Evolutionary conservation across 2,113 vertebrate genomes (phyloP), one percentile per base, ranked within the genome.

Genomic region (Lates calcarifer): DNA sequence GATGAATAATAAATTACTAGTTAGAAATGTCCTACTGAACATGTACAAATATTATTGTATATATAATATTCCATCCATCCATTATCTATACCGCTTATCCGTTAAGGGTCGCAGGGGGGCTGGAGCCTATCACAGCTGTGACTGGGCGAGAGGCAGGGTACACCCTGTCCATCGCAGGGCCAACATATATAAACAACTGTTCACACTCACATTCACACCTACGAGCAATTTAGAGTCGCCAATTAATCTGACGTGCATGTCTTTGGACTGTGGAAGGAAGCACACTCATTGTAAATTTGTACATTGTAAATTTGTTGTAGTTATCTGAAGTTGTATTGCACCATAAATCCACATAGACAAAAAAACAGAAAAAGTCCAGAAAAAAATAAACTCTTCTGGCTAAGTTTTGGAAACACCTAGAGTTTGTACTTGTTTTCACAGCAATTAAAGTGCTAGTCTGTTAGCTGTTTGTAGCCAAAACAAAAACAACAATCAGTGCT

Each of bases 401-500:
- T 31, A 24, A 3, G 35, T 43, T 57, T 47, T 24, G 1, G 33
- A 28, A 77, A 69, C 67, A 22, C 63, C 26, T n/a, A n/a, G 11
- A 37, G 63, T 22, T 14, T 20, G 39, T 63, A 53, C 39, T 71
- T 77, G 49, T 77, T 77, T 60, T 74, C 53, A 41, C 20, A 61
- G 51, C 43, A 65, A 58, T 62, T n/a, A 35, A 45, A 17, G 18
- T 73, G 37, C 57, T 31, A 41, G 39, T 72, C 74, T 6, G 39
- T 41, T 60, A 43, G 69, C 35, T 69, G 33, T 26, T 62, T 73
- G 66, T 73, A 47, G 62, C 26, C 55, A 56, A 57, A 80, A 64
- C 35, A 78, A 73, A 78, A 84, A 64, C 64, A 66, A 64, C 72
- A 56, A 53, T 69, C 31, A 82, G 70, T 29, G 72, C 49, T 75